Base-by-base conservation (phyloP, 2,113 vertebrate species). In the Scomber scombrus region DNA sequence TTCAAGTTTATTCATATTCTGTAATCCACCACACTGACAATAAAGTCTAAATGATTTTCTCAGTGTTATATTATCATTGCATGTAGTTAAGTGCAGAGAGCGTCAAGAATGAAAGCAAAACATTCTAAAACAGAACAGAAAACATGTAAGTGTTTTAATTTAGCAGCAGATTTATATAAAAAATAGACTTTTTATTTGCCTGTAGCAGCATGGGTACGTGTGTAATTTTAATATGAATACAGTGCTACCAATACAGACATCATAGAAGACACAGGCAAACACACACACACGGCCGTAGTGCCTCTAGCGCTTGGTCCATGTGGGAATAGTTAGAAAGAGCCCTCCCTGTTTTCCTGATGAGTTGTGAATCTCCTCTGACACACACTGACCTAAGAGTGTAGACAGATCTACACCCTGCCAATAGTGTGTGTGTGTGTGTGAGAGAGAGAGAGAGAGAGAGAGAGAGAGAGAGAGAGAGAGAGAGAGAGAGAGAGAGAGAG, bases 321-420 rank as follows among this genome's bases (percentile, higher is more conserved):
- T 69, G 78, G 85, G 50, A 84, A 67, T 61, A 19, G 16, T 88
- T 81, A 86, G 43, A 65, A 47, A 16, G 3, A 58, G 14, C 46
- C 62, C 69, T 80, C 57, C 60, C 46, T 55, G 56, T 69, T 78
- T 76, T 31, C 46, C 26, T 73, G 70, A 87, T 87, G 66, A 79
- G 57, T 85, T 84, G 67, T 80, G 75, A 83, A 88, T 84, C 69
- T 85, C 26, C 57, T 61, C 47, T 82, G 62, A 80, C 71, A 78
- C 65, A 75, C 67, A 50, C 46, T 85, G 74, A 86, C 84, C 60
- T 69, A 29, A 12, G 3, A 78, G 70, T 80, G 71, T 66, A 73
- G 75, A 84, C 83, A 78, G 56, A 80, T 74, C 51, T 75, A 79
- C 63, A 56, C 62, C 65, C 49, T 82, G 46, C 66, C 86, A 63